Base-by-base conservation (phyloP, 2,113 vertebrate species). In the Calyptommatus sinebrachiatus region DNA sequence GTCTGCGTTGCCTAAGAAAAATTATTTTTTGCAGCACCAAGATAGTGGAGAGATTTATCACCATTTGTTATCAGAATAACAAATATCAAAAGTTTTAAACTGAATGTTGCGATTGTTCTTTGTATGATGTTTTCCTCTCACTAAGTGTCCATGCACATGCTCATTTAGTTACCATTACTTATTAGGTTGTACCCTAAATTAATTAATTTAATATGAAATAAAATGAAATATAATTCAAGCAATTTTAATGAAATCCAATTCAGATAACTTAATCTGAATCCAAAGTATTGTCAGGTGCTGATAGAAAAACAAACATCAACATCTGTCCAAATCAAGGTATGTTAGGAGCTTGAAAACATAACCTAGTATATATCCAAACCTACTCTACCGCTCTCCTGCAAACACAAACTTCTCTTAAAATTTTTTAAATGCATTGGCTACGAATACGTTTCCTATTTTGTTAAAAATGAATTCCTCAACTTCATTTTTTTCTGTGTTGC, bases 11-110 rank as follows among this genome's bases (percentile, higher is more conserved):
- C n/a, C 60, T 35, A 61, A 21, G 83, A 73, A 62, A 31, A 53
- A 71, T 57, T 66, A 81, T 28, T 80, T 53, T 75, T 78, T 53
- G 74, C 4, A 5, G 2, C 29, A 26, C 71, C 72, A 18, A 35
- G 71, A 48, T 83, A 79, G 86, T 80, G 9, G 76, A 3, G 8
- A 81, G 70, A 57, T 72, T 1, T 63, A 72, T 4, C 63, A 62
- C 35, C 41, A 65, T 21, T 11, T 79, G 65, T 20, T 57, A 9
- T 85, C 79, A 62, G 48, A 31, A 57, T 7, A 18, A 71, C 41
- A 66, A 61, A 10, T 22, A 14, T 12, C 62, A 21, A 11, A 45
- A 22, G n/a, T 57, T 74, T 45, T 65, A 14, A 48, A 61, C 24
- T 48, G 65, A 62, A 61, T 48, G n/a, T 69, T 57, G 45, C n/a